These are phyloP conservation scores for Agapostemon virescens DNA, from an alignment of 2,888 invertebrate genomes.

Conservation along the genomic window DNA sequence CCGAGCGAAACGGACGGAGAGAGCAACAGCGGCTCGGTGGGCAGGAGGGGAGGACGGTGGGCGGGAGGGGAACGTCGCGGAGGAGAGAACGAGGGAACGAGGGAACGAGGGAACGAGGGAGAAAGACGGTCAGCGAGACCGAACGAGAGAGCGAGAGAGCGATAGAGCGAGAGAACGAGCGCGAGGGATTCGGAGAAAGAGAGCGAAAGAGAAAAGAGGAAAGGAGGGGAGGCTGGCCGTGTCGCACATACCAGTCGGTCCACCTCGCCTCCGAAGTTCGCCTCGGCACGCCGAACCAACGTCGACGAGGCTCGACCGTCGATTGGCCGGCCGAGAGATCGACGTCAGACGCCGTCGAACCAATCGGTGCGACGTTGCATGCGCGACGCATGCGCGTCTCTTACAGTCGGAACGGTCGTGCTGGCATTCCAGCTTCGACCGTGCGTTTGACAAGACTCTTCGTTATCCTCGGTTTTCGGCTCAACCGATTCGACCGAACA, in stretches of 20 bases:
- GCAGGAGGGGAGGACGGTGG: too few species aligned
- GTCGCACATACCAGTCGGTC: conserved; percentile 68
- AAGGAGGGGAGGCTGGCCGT: conserved; percentile 49
- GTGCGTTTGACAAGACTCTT: conserved; percentile 33
- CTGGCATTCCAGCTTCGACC: conserved; percentile 53
- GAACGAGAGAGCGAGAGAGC: conserved; percentile 22
- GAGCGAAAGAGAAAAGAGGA: conserved; percentile 19
- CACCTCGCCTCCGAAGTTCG: conserved; percentile 67
- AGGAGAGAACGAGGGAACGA: conserved; percentile 44
- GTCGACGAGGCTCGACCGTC: conserved; percentile 56
- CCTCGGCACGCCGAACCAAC: conserved; percentile 64
- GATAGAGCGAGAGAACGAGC: conserved; percentile 29
- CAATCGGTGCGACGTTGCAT: conserved; percentile 56
- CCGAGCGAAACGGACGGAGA: conserved; percentile 37
- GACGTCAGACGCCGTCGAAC: conserved; percentile 72
- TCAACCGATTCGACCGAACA: neutral
- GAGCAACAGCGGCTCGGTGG: too few species aligned
- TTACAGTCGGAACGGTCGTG: conserved; percentile 15
- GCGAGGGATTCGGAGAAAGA: conserved; percentile 45
- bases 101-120: conserved; percentile 36
- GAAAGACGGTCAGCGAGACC: conserved; percentile 26
- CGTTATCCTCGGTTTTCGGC: conserved; percentile 29
- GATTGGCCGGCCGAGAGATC: conserved; percentile 74
- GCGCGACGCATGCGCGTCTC: conserved; percentile 49
- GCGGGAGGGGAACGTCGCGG: too few species aligned